Evolutionary conservation across 2,888 invertebrate genomes (phyloP), one percentile per base, ranked within the genome.

Genomic region (Notodonta ziczac): DNA sequence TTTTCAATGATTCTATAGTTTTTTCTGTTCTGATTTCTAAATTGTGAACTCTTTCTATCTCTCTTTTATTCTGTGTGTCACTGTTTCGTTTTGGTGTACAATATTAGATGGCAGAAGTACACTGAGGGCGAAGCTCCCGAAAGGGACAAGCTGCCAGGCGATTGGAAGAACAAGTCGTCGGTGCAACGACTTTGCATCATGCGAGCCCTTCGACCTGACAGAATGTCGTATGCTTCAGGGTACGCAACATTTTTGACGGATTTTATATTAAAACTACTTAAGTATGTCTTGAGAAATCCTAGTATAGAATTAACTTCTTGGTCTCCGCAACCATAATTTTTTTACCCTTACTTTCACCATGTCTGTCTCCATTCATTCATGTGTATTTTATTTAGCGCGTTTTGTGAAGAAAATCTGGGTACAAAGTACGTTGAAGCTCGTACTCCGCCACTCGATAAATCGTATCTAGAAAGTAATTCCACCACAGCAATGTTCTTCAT

Each of bases 401-500:
- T 98, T 82, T 97, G 99, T 62, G 97, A 98, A 85, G 98, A 98
- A 85, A 97, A 97, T 83, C 90, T 99, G 53, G 98, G 98, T 0
- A 89, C 94, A 0, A 97, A 97, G 83, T 99, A 96, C 84, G 96
- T 96, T 35, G 97, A 97, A 81, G 96, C 97, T 0, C 94, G 97
- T 68, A 95, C 96, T 5, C 95, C 97, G n/a, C 95, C 97, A 52
- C 97, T 99, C 82, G 95, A 96, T 2, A 97, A 97, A 82, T 98
- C 98, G 0, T 98, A 95, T 82, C 96, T 97, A 83, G 98, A 99
- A 87, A 96, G 97, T 46, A 97, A 96, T 66, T 94, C 96, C 5
- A 95, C 95, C 10, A 98, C 98, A 0, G 98, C 98, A 0, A 96
- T 98, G 68, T 98, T 99, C 92, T 99, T 99, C 87, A 98, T 99